Base-by-base conservation (phyloP, 2,888 invertebrate species). In the Acanthoscelides obtectus region DNA sequence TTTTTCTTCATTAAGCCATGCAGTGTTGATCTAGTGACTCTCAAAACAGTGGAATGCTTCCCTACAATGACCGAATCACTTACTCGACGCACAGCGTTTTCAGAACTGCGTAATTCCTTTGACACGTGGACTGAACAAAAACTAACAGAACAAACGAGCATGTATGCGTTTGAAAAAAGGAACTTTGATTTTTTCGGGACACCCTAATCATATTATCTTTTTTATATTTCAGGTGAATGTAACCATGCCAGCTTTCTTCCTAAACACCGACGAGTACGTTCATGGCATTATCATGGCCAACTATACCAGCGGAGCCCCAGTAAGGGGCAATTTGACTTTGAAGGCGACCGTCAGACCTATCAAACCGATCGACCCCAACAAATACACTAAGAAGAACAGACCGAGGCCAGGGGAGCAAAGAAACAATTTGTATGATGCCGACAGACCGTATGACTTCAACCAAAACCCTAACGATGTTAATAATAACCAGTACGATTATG, bases 181-280 rank as follows among this genome's bases (percentile, higher is more conserved):
- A n/a, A n/a, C n/a, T n/a, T n/a, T n/a, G n/a, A n/a, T n/a, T n/a
- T n/a, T n/a, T n/a, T n/a, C n/a, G n/a, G n/a, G n/a, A n/a, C n/a
- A n/a, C n/a, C n/a, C n/a, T n/a, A n/a, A n/a, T n/a, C n/a, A n/a
- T n/a, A n/a, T n/a, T 45, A 12, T 45, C 17, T 45, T 45, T 12
- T 45, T 45, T 45, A 1, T 6, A 21, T 76, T 77, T 70, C 68
- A 79, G 79, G 95, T 97, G 0, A 98, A 98, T 85, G 96, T 98
- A 0, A 97, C 96, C 0, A 96, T 97, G 93, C 95, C 97, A 0
- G 94, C 97, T 0, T 97, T 96, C 85, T 94, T 98, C 87, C 94
- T 97, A 84, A 94, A 94, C 80, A 93, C 93, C 22, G 96, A 96
- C 79, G 90, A 88, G 12, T 96, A 87, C 81, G 91, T 98, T 81